These are phyloP conservation scores for Anguilla anguilla DNA, from an alignment of 2,797 vertebrate species.

Conservation along the genomic window DNA sequence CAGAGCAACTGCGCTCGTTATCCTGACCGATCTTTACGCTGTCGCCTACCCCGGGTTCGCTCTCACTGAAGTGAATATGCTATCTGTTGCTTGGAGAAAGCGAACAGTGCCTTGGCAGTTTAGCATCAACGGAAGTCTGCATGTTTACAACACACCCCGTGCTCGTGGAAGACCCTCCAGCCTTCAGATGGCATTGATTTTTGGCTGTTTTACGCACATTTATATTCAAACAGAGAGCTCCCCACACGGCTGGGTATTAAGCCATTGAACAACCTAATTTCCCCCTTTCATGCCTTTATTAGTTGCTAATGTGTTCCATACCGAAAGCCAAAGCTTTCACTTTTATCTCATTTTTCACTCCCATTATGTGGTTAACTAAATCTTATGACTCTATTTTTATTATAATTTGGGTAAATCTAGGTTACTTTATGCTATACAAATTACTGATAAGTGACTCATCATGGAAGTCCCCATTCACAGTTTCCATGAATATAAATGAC, in stretches of 20 bases:
- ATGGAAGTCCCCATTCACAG: not conserved
- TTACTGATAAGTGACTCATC: slow-evolving; percentile 23
- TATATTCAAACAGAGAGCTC: slow-evolving; percentile 54
- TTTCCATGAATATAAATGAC: not conserved
- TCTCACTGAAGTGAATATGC: not conserved
- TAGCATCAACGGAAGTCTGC: not conserved
- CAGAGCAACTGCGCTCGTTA: slow-evolving; percentile 47
- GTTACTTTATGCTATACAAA: slow-evolving; percentile 39
- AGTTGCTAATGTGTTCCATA: slow-evolving; percentile 70
- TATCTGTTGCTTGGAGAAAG: not conserved
- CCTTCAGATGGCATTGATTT: slow-evolving; percentile 63
- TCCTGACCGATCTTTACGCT: slow-evolving; percentile 34
- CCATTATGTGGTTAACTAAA: slow-evolving; percentile 54
- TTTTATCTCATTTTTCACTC: slow-evolving; percentile 61
- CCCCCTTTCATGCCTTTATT: slow-evolving; percentile 70
- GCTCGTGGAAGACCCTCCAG: slow-evolving; percentile 23
- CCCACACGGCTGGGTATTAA: slow-evolving; percentile 55
- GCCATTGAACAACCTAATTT: slow-evolving; percentile 64
- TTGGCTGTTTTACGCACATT: slow-evolving; percentile 49
- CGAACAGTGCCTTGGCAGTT: not conserved
- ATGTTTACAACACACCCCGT: slow-evolving; percentile 17
- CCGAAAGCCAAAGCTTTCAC: slow-evolving; percentile 51
- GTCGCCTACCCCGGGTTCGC: not conserved
- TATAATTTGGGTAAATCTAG: slow-evolving; percentile 38
- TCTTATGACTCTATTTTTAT: slow-evolving; percentile 39